A percentile compares a stretch with the other conserved stretches of the same genome.
phyloP scores from a whole-genome alignment of 1,140 invertebrate species.

The Venturia canescens region DNA sequence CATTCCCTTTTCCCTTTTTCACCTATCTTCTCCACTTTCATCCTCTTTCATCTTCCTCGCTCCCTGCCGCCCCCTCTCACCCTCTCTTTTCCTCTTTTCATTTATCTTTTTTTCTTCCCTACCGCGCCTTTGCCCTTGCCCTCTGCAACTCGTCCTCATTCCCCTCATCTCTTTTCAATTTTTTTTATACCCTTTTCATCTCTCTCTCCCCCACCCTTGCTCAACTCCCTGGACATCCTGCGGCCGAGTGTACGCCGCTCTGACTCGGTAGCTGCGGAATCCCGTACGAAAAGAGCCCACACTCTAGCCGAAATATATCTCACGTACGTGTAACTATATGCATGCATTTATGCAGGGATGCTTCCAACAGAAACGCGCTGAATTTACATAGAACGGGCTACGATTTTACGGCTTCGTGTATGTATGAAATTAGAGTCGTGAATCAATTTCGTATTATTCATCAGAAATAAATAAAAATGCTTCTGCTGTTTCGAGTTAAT shows the following conservation, averaged over 20 bases:
- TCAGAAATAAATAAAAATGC: constrained; percentile 36
- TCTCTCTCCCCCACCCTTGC: constrained; percentile 25
- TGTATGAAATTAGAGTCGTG: no score
- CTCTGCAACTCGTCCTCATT: constrained; percentile 24
- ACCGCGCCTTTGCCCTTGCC: constrained; percentile 12
- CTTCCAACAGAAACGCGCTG: constrained; percentile 46
- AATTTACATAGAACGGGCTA: constrained; percentile 25
- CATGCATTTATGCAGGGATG: not conserved
- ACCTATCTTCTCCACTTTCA: constrained; percentile 16
- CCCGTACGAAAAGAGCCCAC: constrained; percentile 4
- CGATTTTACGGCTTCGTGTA: no score
- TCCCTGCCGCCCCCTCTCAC: constrained; percentile 10
- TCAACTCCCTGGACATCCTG: constrained; percentile 28
- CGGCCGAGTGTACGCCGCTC: not conserved
- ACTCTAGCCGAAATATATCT: not conserved
- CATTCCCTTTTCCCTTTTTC: not conserved
- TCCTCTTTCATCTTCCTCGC: constrained; percentile 24
- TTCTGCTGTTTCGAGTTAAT: no score
- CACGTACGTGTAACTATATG: not conserved
- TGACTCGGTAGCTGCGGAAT: not conserved
- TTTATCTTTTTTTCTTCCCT: constrained; percentile 30
- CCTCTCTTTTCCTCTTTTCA: constrained; percentile 8
- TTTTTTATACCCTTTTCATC: constrained; percentile 27
- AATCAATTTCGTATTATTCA: no score
- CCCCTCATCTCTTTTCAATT: constrained; percentile 23